Percentiles rank a stretch among this genome's conserved stretches.
These are phyloP conservation scores for Bradypodion pumilum DNA, from an alignment of 2,797 vertebrate species.

Conservation along the genomic window DNA sequence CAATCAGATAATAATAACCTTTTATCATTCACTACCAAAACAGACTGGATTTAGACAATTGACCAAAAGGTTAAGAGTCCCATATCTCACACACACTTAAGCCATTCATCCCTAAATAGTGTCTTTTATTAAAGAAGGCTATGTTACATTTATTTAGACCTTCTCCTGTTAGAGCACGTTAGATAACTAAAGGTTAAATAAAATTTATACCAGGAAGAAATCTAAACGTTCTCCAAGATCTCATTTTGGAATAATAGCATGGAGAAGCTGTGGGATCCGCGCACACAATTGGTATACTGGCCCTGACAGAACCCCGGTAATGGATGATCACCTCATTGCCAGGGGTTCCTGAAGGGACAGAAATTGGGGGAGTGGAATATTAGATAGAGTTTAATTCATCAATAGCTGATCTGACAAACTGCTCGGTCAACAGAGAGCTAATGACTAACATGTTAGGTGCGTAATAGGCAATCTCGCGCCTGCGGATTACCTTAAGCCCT, in stretches of 20 bases:
- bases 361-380: too few species aligned
- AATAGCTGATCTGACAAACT: too few species aligned
- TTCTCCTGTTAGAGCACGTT: constrained; percentile 50
- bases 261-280: constrained; percentile 39
- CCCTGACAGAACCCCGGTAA: too few species aligned
- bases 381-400: too few species aligned
- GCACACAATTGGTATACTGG: too few species aligned
- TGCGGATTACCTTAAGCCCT: too few species aligned
- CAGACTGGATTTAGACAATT: constrained; percentile 44
- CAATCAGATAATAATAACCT: constrained; percentile 33
- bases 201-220: constrained; percentile 46
- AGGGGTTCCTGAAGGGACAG: too few species aligned
- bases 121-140: constrained; percentile 61
- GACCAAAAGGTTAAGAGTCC: constrained; percentile 44
- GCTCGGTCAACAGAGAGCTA: too few species aligned
- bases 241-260: constrained; percentile 59
- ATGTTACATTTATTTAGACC: constrained; percentile 61
- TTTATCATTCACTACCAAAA: constrained; percentile 46
- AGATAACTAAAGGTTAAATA: constrained; percentile 74
- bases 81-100: constrained; percentile 35
- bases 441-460: too few species aligned
- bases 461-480: too few species aligned
- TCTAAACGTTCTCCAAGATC: constrained; percentile 59
- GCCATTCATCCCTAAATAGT: constrained; percentile 33
- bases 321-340: too few species aligned